Percentiles rank a stretch among this genome's conserved stretches.
Conservation (phyloP, 2,888 invertebrate species). For the Diarsia mendica region DNA sequence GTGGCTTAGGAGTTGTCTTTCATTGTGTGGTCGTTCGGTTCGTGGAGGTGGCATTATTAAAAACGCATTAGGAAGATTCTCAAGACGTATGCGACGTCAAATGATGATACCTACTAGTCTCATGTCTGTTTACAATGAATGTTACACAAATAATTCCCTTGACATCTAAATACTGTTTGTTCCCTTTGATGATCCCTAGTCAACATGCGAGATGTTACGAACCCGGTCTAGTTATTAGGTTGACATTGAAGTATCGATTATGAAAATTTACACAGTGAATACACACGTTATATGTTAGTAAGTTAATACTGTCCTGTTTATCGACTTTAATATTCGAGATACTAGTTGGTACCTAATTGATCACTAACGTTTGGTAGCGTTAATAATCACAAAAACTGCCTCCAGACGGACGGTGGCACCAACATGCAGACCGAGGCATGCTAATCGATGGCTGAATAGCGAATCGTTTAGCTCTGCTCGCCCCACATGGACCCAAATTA, state of each 20-base stretch:
- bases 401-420: conserved; percentile 15
- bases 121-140: conserved; percentile 23
- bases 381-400: conserved; percentile 6
- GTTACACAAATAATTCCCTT: conserved; percentile 14
- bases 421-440: conserved; percentile 42
- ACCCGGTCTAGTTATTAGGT: background rate
- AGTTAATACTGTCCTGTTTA: background rate
- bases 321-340: background rate
- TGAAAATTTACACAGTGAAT: conserved; percentile 3
- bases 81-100: conserved; percentile 51
- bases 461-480: conserved; percentile 43
- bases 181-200: background rate
- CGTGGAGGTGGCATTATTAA: conserved; percentile 75
- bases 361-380: conserved; percentile 6
- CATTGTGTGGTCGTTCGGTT: background rate
- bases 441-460: conserved; percentile 52
- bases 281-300: too few species aligned
- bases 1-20: conserved; percentile 30
- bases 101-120: conserved; percentile 3
- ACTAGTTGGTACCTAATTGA: background rate
- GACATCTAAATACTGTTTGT: background rate
- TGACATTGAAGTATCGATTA: background rate
- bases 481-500: conserved; percentile 59
- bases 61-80: conserved; percentile 74
- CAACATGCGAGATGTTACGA: background rate